These are phyloP conservation scores for Actinia equina DNA, from an alignment of 64 coral and sea anemone species.

Conservation along the genomic window DNA sequence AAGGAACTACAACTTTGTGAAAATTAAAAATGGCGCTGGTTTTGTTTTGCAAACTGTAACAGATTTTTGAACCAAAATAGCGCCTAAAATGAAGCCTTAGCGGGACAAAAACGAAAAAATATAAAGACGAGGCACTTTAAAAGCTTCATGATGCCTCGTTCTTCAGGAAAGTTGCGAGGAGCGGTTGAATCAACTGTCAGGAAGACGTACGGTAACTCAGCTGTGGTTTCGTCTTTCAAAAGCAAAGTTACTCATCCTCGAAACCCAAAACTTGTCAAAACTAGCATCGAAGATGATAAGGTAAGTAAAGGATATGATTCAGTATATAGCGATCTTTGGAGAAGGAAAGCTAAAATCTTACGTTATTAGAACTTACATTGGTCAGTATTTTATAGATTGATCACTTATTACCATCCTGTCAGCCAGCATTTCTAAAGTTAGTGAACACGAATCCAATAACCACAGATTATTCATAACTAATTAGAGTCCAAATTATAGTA, in stretches of 20 bases:
- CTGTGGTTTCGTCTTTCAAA: constrained; percentile 57
- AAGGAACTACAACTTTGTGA: constrained; percentile 1
- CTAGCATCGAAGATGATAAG: constrained; percentile 85
- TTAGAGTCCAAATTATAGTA: neutral
- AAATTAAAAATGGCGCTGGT: constrained; percentile 22
- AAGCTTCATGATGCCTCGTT: constrained; percentile 57
- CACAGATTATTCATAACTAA: neutral
- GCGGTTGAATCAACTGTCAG: constrained; percentile 74
- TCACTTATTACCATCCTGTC: neutral
- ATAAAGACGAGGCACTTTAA: neutral
- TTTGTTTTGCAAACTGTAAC: constrained; percentile 8
- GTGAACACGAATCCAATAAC: neutral
- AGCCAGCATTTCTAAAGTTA: neutral
- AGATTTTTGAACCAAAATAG: neutral
- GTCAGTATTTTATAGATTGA: no score
- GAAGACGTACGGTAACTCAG: constrained; percentile 56
- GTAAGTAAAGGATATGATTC: constrained; percentile 9
- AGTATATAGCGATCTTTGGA: neutral
- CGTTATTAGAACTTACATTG: no score
- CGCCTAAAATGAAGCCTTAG: neutral
- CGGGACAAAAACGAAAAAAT: neutral
- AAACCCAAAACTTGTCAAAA: constrained; percentile 91
- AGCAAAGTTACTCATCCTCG: constrained; percentile 87
- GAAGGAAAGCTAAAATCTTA: neutral
- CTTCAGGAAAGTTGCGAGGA: constrained; percentile 65